These are phyloP conservation scores for Apostichopus parvimensis DNA, from an alignment of 35 echinoderm and acorn worm species.

Conservation along the genomic window DNA sequence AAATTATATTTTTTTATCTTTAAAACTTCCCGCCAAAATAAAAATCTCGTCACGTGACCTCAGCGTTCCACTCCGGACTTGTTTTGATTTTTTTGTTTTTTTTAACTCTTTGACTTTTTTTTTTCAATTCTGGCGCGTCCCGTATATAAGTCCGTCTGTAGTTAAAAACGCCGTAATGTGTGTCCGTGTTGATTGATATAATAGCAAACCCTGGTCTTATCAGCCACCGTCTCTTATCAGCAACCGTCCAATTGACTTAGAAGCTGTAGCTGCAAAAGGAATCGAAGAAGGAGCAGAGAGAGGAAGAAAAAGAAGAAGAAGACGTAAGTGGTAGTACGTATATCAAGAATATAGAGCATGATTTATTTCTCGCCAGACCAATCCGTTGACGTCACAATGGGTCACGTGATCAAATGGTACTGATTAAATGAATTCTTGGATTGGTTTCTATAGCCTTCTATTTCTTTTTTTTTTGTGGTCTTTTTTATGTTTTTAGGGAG, in stretches of 20 bases:
- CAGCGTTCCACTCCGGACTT: not conserved
- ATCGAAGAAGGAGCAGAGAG: not conserved
- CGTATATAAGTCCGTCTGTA: not conserved
- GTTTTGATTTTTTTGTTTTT: too few species aligned
- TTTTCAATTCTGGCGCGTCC: conserved; percentile 21
- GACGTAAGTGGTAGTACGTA: not conserved
- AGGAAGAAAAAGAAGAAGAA: conserved; percentile 1
- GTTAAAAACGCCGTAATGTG: not conserved
- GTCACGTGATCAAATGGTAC: conserved; percentile 4
- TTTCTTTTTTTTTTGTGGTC: not conserved
- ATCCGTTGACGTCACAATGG: conserved; percentile 17
- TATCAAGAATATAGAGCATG: conserved; percentile 21
- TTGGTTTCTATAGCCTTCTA: not conserved
- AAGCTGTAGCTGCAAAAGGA: not conserved
- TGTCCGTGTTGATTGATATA: conserved; percentile 32
- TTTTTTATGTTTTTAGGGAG: too few species aligned
- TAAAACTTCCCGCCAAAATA: not conserved
- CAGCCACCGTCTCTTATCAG: not conserved
- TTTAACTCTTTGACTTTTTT: not conserved
- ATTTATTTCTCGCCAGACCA: conserved; percentile 37
- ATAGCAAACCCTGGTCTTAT: not conserved
- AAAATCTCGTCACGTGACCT: not conserved
- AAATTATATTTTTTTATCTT: not conserved
- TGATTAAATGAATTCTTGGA: conserved; percentile 4
- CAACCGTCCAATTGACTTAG: not conserved